Base-by-base conservation (phyloP, 2,797 vertebrate genomes). In the Cyclopterus lumpus region DNA sequence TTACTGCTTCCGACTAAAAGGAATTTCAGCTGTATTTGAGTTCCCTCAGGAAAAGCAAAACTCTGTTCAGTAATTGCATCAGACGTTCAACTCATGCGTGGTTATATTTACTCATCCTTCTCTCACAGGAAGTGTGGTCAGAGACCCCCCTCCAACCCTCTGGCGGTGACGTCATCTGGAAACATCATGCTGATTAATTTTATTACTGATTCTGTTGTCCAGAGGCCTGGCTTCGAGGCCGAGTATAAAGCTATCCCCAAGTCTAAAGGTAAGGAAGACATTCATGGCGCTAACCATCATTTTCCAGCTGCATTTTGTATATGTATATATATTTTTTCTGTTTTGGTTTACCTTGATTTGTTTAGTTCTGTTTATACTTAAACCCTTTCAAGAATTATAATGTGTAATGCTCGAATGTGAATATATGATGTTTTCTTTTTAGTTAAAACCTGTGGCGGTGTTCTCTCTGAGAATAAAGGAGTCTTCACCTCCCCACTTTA, bases 151-250 rank as follows among this genome's bases (percentile, higher is more conserved):
- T 85, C 85, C 22, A 95, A 95, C 73, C 91, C 88, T 5, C 87
- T 95, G 63, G 74, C 88, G 63, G 91, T 95, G 61, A 81, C 90
- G 26, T 95, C 95, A 53, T 96, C 95, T 1, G 77, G 92, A 58
- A 95, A 95, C 87, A 84, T 94, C 72, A 93, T 95, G 92, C 89
- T 95, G 53, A 73, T 96, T 62, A 95, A 89, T 81, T 69, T 96
- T 18, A 89, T 95, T 57, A 92, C 92, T 1, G 94, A 95, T 63
- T 67, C 57, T 44, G 0, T 1, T 0, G 48, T 78, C 48, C 88
- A 87, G 73, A 90, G 15, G 53, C 87, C 91, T 1, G 95, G 95
- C 30, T 96, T 96, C 64, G 8, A 1, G 1, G 95, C 92, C 0
- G 0, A 11, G 7, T 96, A 93, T 71, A 82, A 1, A 4, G 32